These are phyloP conservation scores for Aphelenchoides bicaudatus DNA, from an alignment of 2,888 invertebrate genomes.

Conservation along the genomic window DNA sequence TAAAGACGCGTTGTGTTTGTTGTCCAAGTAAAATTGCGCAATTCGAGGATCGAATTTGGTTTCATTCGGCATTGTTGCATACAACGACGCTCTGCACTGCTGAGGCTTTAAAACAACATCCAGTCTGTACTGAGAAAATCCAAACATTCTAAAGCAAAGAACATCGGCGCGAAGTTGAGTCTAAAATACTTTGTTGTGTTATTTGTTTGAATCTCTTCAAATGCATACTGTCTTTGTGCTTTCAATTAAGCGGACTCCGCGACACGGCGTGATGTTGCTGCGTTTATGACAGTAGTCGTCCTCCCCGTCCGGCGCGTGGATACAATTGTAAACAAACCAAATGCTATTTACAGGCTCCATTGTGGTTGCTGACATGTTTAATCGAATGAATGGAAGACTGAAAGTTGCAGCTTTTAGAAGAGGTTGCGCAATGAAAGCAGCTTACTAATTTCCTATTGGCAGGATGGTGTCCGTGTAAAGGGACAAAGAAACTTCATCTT, in stretches of 20 bases:
- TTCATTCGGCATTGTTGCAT: slow-evolving; percentile 35
- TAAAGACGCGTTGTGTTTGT: no score
- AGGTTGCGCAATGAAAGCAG: not conserved
- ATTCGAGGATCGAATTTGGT: slow-evolving; percentile 33
- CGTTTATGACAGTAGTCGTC: slow-evolving; percentile 48
- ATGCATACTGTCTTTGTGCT: not conserved
- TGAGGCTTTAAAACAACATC: slow-evolving; percentile 43
- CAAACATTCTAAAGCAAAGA: slow-evolving; percentile 42
- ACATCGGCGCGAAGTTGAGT: slow-evolving; percentile 36
- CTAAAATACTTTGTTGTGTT: slow-evolving; percentile 20
- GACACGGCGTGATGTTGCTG: slow-evolving; percentile 30
- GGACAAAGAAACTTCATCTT: slow-evolving; percentile 1
- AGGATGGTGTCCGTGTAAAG: slow-evolving; percentile 11
- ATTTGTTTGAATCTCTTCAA: not conserved
- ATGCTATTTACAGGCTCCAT: slow-evolving; percentile 26
- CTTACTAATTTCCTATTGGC: slow-evolving; percentile 8
- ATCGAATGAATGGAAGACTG: slow-evolving; percentile 39
- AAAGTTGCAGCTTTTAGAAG: slow-evolving; percentile 12
- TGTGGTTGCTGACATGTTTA: slow-evolving; percentile 36
- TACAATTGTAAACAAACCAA: slow-evolving; percentile 41
- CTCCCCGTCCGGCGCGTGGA: slow-evolving; percentile 37
- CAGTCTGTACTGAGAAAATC: slow-evolving; percentile 38
- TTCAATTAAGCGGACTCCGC: slow-evolving; percentile 20
- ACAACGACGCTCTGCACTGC: slow-evolving; percentile 32
- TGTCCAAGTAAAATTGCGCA: slow-evolving; percentile 15